phyloP scores from a whole-genome alignment of 2,888 invertebrate genomes.

The Argyresthia goedartella region DNA sequence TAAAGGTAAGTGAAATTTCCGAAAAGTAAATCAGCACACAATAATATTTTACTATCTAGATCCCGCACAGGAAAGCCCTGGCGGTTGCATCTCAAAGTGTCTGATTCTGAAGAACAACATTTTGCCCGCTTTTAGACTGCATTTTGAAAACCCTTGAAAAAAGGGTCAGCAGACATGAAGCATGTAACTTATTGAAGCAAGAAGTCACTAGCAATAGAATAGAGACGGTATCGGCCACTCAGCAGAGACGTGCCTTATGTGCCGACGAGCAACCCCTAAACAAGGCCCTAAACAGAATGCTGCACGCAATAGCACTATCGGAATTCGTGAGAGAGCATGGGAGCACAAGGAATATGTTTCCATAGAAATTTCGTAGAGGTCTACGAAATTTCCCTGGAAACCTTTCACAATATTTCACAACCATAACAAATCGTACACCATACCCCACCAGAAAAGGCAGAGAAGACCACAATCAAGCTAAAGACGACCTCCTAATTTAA shows the following conservation, averaged over 20 bases:
- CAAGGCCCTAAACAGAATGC: conserved; percentile 6
- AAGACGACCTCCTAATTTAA: background rate
- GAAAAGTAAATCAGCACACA: background rate
- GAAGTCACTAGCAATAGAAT: background rate
- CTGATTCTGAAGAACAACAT: background rate
- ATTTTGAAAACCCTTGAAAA: background rate
- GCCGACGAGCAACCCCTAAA: conserved; percentile 11
- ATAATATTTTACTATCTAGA: background rate
- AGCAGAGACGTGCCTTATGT: background rate
- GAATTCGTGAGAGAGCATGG: conserved; percentile 13
- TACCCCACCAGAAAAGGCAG: background rate
- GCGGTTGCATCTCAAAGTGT: no score
- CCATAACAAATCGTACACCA: no score
- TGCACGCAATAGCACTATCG: conserved; percentile 13
- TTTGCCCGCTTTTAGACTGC: background rate
- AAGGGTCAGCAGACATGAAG: background rate
- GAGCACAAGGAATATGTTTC: conserved; percentile 11
- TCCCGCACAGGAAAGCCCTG: no score
- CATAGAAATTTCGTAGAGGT: background rate
- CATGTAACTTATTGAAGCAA: background rate
- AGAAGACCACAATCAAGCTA: background rate
- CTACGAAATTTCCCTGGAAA: no score
- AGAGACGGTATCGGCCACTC: background rate
- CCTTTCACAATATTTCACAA: no score
- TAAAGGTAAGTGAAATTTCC: background rate